phyloP scores from a whole-genome alignment of 2,797 vertebrate species.

The Epinephelus coioides region DNA sequence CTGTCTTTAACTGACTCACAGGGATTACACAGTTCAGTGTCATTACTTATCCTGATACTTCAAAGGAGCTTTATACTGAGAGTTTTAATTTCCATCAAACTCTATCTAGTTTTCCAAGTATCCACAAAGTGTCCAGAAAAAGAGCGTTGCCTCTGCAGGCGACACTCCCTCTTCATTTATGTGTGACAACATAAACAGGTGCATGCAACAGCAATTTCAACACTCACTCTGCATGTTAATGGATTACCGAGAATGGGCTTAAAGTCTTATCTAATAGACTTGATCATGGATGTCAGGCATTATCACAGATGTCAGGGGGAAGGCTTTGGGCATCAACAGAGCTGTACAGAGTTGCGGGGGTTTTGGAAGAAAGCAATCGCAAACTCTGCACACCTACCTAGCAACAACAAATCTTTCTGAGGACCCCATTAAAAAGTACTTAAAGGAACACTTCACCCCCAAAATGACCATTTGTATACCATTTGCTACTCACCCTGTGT shows the following conservation, averaged over 20 bases:
- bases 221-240: constrained; percentile 51
- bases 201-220: constrained; percentile 31
- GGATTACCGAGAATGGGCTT: constrained; percentile 67
- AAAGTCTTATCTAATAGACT: constrained; percentile 61
- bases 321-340: constrained; percentile 28
- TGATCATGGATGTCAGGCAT: constrained; percentile 55
- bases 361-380: constrained; percentile 5
- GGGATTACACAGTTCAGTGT: constrained; percentile 60
- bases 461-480: no score
- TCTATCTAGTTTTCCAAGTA: neutral
- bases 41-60: constrained; percentile 67
- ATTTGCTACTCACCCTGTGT: no score
- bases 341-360: neutral
- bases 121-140: neutral
- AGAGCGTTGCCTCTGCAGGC: neutral
- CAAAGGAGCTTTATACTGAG: constrained; percentile 44
- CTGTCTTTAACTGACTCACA: constrained; percentile 50
- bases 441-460: no score
- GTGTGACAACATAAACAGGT: constrained; percentile 16
- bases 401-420: neutral
- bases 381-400: neutral
- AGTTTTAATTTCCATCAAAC: constrained; percentile 46
- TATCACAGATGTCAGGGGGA: constrained; percentile 48
- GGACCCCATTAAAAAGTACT: neutral
- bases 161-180: neutral